phyloP scores from a whole-genome alignment of 2,888 invertebrate genomes.

The Cylloceria caligata region DNA sequence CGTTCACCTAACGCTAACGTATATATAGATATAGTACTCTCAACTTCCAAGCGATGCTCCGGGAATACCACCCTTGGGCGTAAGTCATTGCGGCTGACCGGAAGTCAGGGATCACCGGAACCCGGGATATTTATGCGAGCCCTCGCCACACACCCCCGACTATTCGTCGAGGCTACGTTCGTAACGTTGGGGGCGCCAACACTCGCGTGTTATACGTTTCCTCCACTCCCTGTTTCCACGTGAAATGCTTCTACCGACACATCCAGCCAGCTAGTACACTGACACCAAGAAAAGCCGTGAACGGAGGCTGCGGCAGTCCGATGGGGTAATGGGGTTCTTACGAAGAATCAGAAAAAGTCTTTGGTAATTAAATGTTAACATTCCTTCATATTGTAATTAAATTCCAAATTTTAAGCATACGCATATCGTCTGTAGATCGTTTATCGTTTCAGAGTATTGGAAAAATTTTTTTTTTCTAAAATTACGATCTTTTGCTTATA shows the following conservation, averaged over 20 bases:
- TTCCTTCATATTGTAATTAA: too few species aligned
- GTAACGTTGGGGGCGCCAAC: conserved; percentile 45
- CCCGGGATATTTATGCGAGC: conserved; percentile 84
- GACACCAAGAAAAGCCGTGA: not conserved
- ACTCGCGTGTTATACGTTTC: conserved; percentile 35
- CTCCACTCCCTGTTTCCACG: not conserved
- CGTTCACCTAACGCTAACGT: conserved; percentile 16
- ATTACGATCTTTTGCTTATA: not conserved
- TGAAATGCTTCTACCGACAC: not conserved
- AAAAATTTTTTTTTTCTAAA: too few species aligned
- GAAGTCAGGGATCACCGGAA: conserved; percentile 85
- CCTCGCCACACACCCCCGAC: conserved; percentile 66
- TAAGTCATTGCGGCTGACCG: conserved; percentile 85
- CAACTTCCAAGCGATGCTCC: conserved; percentile 17
- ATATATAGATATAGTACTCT: conserved; percentile 16
- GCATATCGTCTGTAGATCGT: too few species aligned
- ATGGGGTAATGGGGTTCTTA: not conserved
- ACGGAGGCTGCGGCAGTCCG: not conserved
- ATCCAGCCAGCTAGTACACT: not conserved
- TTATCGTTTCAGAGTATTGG: too few species aligned
- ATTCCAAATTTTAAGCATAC: too few species aligned
- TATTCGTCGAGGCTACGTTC: conserved; percentile 58
- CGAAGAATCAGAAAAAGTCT: not conserved
- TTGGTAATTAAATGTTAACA: not conserved
- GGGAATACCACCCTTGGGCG: conserved; percentile 75